Percentiles rank a stretch among this genome's conserved stretches.
Evolutionary conservation across 2,888 invertebrate genomes (phyloP).

Genomic region (Zaprionus bogoriensis): DNA sequence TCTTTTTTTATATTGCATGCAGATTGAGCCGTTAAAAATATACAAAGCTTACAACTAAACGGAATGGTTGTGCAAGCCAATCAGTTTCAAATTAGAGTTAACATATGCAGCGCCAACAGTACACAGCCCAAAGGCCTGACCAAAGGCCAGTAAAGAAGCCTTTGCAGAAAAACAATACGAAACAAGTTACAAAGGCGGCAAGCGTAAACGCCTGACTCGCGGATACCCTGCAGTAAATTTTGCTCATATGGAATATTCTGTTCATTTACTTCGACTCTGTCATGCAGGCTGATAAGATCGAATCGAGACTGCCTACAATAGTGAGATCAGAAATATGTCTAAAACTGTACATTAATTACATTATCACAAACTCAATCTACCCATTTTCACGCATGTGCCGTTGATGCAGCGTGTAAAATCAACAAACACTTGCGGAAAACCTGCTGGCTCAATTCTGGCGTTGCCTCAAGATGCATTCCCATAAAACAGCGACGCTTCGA

Average conservation of each 20-base stretch:
- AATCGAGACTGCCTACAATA: too few relatives aligned
- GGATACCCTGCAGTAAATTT: not conserved
- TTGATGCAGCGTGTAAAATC: not conserved
- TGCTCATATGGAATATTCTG: not conserved
- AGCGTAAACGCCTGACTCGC: not conserved
- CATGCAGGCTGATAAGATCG: not conserved
- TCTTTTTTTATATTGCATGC: too few relatives aligned
- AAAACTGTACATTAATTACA: not conserved
- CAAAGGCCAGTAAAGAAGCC: constrained; percentile 59
- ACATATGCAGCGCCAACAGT: constrained; percentile 62
- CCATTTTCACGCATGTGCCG: not conserved
- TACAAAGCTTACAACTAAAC: constrained; percentile 29
- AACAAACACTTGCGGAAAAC: constrained; percentile 42
- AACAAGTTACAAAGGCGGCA: not conserved
- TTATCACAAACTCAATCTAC: not conserved
- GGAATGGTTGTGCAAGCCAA: constrained; percentile 62
- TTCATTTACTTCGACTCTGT: too few relatives aligned
- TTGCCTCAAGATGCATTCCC: constrained; percentile 66
- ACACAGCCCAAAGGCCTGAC: constrained; percentile 59
- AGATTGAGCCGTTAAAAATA: constrained; percentile 2
- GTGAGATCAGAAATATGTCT: too few relatives aligned
- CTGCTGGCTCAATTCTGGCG: constrained; percentile 55
- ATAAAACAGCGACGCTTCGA: constrained; percentile 34
- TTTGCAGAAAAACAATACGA: constrained; percentile 23
- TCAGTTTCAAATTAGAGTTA: constrained; percentile 75